phyloP scores from a whole-genome alignment of 2,113 vertebrate species.

The Nipponia nippon region DNA sequence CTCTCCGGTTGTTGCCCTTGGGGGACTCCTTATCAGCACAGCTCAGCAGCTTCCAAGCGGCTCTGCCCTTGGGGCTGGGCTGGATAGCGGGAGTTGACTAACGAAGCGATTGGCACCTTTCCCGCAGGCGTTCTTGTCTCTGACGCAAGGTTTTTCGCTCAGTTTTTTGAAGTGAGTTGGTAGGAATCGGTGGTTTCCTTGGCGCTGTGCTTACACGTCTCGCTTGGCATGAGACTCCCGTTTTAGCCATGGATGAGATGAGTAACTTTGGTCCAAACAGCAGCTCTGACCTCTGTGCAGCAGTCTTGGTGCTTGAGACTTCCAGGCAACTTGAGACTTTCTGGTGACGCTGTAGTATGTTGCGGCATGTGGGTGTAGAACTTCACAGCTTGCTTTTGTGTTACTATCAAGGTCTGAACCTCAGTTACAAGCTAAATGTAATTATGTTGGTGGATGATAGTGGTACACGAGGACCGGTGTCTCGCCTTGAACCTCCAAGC shows the following conservation, averaged over 20 bases:
- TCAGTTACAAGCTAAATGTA: not conserved
- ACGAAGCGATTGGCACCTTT: not conserved
- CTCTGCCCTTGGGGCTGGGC: conserved; percentile 42
- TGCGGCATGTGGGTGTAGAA: no score
- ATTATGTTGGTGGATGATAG: fast-evolving
- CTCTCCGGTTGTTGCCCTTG: not conserved
- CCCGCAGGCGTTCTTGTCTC: not conserved
- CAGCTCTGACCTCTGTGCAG: not conserved
- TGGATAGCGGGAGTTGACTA: not conserved
- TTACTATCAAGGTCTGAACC: not conserved
- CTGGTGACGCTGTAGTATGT: fast-evolving
- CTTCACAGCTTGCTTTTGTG: not conserved
- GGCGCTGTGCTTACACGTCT: not conserved
- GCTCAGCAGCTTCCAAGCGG: not conserved
- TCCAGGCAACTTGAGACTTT: not conserved
- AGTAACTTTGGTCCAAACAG: not conserved
- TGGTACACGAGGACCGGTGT: not conserved
- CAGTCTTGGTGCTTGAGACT: not conserved
- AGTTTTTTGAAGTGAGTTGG: not conserved
- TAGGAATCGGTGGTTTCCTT: not conserved
- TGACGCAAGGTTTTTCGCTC: not conserved
- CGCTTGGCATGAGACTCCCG: fast-evolving
- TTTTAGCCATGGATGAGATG: not conserved
- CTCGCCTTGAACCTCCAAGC: not conserved
- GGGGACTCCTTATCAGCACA: not conserved